Percentiles rank a stretch among this genome's conserved stretches.
These are phyloP conservation scores for Indicator maculatus DNA, from an alignment of 2,113 vertebrate species.

Conservation along the genomic window DNA sequence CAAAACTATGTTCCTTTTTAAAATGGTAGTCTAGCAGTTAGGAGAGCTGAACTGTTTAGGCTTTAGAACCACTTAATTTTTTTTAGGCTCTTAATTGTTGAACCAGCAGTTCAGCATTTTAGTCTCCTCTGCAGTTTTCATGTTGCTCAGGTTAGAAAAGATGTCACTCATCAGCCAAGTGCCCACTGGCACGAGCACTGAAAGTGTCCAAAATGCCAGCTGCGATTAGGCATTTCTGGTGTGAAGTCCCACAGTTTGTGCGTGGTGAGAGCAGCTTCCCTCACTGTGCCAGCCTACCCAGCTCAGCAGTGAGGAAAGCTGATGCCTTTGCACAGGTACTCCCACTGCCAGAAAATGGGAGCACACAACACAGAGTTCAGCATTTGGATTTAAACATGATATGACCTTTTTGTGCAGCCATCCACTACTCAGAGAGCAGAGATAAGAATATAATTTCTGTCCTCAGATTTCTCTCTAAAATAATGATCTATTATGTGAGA, in stretches of 20 bases:
- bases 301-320: not conserved
- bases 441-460: not conserved
- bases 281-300: not conserved
- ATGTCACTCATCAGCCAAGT: conserved; percentile 24
- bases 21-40: not conserved
- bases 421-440: not conserved
- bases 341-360: not conserved
- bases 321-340: not conserved
- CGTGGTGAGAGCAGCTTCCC: not conserved
- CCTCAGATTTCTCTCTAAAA: not conserved
- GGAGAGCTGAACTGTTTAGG: not conserved
- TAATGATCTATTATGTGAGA: not conserved
- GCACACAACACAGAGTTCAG: not conserved
- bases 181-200: conserved; percentile 34
- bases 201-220: conserved; percentile 26
- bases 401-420: not conserved
- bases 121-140: conserved; percentile 28
- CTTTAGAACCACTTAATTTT: not conserved
- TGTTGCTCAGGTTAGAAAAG: not conserved
- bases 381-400: not conserved
- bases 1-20: not conserved
- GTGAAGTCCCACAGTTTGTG: not conserved
- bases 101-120: conserved; percentile 30
- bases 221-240: conserved; percentile 4
- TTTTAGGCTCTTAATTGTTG: not conserved